These are phyloP conservation scores for Rhadinocentrus ornatus DNA, from an alignment of 2,797 vertebrate genomes.

Conservation along the genomic window DNA sequence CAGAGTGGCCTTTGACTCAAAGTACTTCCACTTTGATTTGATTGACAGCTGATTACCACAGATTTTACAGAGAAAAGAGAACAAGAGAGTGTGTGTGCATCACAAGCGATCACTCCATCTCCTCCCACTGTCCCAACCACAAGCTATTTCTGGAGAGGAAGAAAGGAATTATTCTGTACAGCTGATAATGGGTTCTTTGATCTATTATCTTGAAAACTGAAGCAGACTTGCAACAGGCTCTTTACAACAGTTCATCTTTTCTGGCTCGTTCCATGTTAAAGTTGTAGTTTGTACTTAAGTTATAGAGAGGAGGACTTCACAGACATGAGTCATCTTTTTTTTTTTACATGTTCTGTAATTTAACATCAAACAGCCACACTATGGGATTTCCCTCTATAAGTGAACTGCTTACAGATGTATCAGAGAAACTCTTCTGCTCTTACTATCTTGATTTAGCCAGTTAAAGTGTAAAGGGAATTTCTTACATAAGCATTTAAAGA, in stretches of 20 bases:
- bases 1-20: slow-evolving; percentile 24
- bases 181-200: slow-evolving; percentile 35
- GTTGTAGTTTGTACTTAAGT: background rate
- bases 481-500: background rate
- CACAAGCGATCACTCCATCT: background rate
- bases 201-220: background rate
- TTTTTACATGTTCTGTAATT: too few relatives aligned
- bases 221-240: background rate
- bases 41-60: slow-evolving; percentile 49
- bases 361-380: too few relatives aligned
- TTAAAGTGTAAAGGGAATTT: background rate
- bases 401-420: too few relatives aligned
- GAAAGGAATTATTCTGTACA: slow-evolving; percentile 26
- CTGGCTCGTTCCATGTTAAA: background rate
- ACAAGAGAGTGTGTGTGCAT: background rate
- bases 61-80: slow-evolving; percentile 22
- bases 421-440: too few relatives aligned
- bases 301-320: too few relatives aligned
- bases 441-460: background rate
- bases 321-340: too few relatives aligned
- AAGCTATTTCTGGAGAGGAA: slow-evolving; percentile 51
- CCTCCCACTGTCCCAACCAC: slow-evolving; percentile 22
- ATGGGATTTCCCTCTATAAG: too few relatives aligned
- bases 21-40: slow-evolving; percentile 30
- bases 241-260: background rate